Base-by-base conservation (phyloP, 1,140 invertebrate genomes). In the Yoshiicerus persimilis region DNA sequence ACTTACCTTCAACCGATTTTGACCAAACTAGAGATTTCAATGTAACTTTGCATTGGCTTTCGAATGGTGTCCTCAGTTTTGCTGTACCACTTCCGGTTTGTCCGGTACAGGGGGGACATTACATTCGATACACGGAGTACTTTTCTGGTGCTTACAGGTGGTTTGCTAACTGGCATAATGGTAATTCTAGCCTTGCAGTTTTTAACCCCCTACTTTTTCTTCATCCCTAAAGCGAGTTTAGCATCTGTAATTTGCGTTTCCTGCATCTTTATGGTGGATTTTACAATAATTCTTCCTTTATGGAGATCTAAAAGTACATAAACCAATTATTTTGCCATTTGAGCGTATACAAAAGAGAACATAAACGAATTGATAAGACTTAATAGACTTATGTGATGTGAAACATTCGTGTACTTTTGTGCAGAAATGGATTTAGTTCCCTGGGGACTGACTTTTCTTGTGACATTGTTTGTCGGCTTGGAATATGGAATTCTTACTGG, bases 401-500 rank as follows among this genome's bases (percentile, higher is more conserved):
- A 47, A 47, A 47, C 11, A 47, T 86, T 86, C n/a, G 20, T 66
- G 13, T 66, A 8, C 2, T 9, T 64, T 30, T 47, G 39, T 41
- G 25, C 93, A 97, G 97, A 96, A 93, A 94, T 96, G 88, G 97
- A 98, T 92, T 92, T 98, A 66, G 93, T 98, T 66, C 96, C 97
- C 9, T 96, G 96, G 4, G 90, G 96, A 16, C 94, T 95, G 5
- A 97, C 97, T 8, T 98, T 98, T 91, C 91, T 98, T 20, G 94
- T 95, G 84, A 98, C 97, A 89, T 93, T 98, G 23, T 93, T 96
- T 4, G 92, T 97, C 75, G 96, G 98, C 93, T 96, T 98, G 0
- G 97, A 99, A 92, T 95, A 96, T 90, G 98, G 98, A 62, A 96
- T 97, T 90, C 93, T 96, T 8, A 94, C 96, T 91, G 96, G 96